These are phyloP conservation scores for Tupiocoris notatus DNA, from an alignment of 2,888 invertebrate genomes.

Conservation along the genomic window DNA sequence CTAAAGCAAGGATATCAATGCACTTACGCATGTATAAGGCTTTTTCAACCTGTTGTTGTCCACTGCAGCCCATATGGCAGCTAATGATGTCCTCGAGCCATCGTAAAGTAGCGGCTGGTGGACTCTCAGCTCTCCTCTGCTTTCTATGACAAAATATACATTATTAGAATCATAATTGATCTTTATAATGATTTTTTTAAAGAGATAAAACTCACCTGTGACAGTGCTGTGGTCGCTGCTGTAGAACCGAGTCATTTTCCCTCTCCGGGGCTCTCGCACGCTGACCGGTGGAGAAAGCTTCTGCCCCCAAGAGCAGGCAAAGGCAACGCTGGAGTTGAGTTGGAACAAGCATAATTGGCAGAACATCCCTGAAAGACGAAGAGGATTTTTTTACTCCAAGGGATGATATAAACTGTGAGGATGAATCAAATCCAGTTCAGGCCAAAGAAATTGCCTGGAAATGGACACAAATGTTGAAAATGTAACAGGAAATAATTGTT, in stretches of 20 bases:
- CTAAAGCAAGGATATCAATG: too few relatives aligned
- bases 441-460: too few relatives aligned
- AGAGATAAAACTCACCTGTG: neutral
- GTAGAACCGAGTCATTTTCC: constrained; percentile 44
- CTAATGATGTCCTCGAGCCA: constrained; percentile 45
- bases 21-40: neutral
- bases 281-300: constrained; percentile 33
- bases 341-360: neutral
- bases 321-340: constrained; percentile 39
- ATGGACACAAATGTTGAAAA: too few relatives aligned
- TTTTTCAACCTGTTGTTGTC: constrained; percentile 26
- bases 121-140: constrained; percentile 45
- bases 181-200: too few relatives aligned
- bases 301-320: constrained; percentile 14
- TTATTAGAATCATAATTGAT: neutral
- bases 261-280: constrained; percentile 40
- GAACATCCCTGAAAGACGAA: constrained; percentile 5
- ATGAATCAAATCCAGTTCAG: too few relatives aligned
- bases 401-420: too few relatives aligned
- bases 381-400: too few relatives aligned
- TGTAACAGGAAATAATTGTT: too few relatives aligned
- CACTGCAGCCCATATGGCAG: constrained; percentile 47
- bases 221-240: constrained; percentile 35
- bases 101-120: constrained; percentile 46
- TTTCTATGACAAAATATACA: constrained; percentile 8